Evolutionary conservation across 2,113 vertebrate genomes (phyloP).

Genomic region (Rafetus swinhoei): DNA sequence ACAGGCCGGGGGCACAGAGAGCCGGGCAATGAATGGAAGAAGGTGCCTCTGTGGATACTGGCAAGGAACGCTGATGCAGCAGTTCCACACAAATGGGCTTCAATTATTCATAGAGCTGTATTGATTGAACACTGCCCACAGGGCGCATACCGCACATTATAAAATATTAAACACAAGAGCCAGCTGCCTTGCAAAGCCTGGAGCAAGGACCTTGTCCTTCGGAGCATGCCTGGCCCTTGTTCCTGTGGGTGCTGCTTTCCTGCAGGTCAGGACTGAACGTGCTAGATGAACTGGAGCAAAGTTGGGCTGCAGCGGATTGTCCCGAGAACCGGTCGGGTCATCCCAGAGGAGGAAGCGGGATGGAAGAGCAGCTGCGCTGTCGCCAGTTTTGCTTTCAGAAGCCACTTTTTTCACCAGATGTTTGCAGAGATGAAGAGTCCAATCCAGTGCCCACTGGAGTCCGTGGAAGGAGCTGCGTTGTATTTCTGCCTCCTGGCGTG

Average conservation of each 20-base stretch:
- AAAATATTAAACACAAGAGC: neutral
- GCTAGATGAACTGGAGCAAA: neutral
- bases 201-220: neutral
- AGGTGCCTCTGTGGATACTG: neutral
- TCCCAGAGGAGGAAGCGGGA: neutral
- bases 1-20: neutral
- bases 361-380: neutral
- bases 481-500: fast-evolving
- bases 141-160: neutral
- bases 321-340: neutral
- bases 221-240: neutral
- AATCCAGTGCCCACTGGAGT: neutral
- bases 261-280: neutral
- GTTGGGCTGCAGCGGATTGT: neutral
- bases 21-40: neutral
- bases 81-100: neutral
- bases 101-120: neutral
- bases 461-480: neutral
- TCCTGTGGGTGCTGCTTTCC: neutral
- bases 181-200: neutral
- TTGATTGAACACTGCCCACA: neutral
- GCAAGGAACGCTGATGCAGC: neutral
- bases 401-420: neutral
- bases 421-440: neutral
- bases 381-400: neutral